phyloP scores from a whole-genome alignment of 2,797 vertebrate genomes.

The Neopelma chrysocephalum region DNA sequence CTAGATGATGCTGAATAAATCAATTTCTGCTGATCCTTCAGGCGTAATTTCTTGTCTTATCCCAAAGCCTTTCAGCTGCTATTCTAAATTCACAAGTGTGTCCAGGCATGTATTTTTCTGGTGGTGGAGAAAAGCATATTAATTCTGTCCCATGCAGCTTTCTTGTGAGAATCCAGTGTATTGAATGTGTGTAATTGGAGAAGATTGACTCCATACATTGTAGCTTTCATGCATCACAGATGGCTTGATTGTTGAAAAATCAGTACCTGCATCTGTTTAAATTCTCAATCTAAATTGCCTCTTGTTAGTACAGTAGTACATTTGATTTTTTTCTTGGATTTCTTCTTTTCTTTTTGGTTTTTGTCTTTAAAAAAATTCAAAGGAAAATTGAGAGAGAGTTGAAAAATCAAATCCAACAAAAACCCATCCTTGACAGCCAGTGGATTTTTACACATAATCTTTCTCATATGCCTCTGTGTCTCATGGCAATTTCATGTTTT shows the following conservation, averaged over 20 bases:
- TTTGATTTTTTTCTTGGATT: background rate
- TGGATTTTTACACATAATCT: slow-evolving; percentile 10
- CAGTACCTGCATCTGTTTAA: background rate
- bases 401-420: slow-evolving; percentile 18
- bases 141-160: background rate
- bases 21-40: background rate
- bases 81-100: background rate
- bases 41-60: background rate
- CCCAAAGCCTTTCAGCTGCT: background rate
- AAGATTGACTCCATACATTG: background rate
- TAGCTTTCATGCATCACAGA: background rate
- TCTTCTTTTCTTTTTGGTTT: background rate
- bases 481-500: slow-evolving; percentile 16
- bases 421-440: background rate
- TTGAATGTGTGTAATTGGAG: background rate
- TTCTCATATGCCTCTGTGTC: background rate
- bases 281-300: background rate
- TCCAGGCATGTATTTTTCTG: background rate
- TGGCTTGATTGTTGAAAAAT: background rate
- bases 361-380: background rate
- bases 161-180: background rate
- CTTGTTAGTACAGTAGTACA: background rate
- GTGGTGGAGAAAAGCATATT: background rate
- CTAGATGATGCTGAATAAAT: background rate
- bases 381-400: background rate